These are phyloP conservation scores for Andrena camellia DNA, from an alignment of 2,888 invertebrate genomes.

Conservation along the genomic window DNA sequence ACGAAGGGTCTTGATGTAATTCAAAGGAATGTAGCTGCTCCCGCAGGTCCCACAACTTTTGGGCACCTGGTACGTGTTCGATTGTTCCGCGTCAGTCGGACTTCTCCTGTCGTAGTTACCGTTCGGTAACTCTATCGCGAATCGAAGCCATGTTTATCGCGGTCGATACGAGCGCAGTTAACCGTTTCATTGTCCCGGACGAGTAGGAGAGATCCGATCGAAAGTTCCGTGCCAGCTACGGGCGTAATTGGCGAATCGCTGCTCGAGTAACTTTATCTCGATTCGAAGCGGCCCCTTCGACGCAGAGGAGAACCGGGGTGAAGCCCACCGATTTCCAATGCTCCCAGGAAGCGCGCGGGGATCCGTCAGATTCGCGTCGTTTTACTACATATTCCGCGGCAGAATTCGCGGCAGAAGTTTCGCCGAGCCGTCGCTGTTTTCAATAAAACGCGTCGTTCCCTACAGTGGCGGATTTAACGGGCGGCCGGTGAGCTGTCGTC, in stretches of 20 bases:
- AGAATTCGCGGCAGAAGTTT: too few species aligned
- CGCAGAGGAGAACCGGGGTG: too few species aligned
- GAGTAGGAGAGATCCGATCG: constrained; percentile 37
- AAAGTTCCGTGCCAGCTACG: constrained; percentile 31
- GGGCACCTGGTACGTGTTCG: too few species aligned
- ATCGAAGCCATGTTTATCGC: constrained; percentile 8
- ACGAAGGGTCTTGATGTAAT: too few species aligned
- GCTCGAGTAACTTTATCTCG: constrained; percentile 28
- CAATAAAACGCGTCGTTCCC: too few species aligned
- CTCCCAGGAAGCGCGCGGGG: not conserved
- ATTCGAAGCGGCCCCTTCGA: not conserved
- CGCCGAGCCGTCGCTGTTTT: too few species aligned
- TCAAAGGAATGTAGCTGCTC: too few species aligned
- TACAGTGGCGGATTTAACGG: too few species aligned
- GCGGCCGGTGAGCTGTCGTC: too few species aligned
- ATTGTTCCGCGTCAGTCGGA: too few species aligned
- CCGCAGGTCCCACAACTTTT: too few species aligned
- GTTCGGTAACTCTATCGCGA: not conserved
- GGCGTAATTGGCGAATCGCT: constrained; percentile 35
- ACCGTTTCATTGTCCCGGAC: constrained; percentile 35
- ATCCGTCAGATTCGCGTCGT: not conserved
- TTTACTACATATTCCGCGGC: not conserved
- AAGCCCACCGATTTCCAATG: not conserved
- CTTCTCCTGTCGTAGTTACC: too few species aligned
- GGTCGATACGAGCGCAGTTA: constrained; percentile 25